Conservation (phyloP, 2,888 invertebrate genomes). For the Diogma glabrata region DNA sequence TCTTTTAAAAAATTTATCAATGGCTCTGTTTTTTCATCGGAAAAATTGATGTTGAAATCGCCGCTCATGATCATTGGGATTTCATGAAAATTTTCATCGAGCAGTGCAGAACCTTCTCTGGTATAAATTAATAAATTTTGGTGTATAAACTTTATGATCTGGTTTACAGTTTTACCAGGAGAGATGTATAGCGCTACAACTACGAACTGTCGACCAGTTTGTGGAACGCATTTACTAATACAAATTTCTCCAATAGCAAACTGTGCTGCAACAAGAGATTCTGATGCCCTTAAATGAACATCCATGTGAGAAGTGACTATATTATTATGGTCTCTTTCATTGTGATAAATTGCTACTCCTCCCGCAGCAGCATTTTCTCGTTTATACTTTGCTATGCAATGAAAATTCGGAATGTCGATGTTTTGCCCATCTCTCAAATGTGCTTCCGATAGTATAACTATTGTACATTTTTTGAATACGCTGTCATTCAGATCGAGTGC, state of each 20-base stretch:
- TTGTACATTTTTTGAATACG: background rate
- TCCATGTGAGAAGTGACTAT: no score
- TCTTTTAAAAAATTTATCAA: background rate
- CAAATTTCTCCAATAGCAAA: background rate
- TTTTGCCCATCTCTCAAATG: no score
- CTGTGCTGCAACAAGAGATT: background rate
- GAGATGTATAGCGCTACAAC: no score
- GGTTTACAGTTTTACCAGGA: no score
- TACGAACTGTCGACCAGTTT: no score
- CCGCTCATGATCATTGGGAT: no score
- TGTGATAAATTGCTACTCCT: background rate
- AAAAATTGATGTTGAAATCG: no score
- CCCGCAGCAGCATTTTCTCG: no score
- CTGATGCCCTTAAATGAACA: no score
- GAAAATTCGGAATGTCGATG: no score
- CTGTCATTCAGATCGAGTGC: background rate
- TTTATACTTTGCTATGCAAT: no score
- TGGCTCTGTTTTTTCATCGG: background rate
- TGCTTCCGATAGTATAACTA: background rate
- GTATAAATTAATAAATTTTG: background rate
- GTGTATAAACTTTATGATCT: background rate
- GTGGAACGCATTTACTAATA: no score
- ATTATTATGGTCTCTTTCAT: background rate
- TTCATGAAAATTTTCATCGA: constrained; percentile 4
- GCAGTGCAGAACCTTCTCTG: background rate